Evolutionary conservation across 2,888 invertebrate genomes (phyloP), one percentile per base, ranked within the genome.

Genomic region (Pollenia griseotomentosa): DNA sequence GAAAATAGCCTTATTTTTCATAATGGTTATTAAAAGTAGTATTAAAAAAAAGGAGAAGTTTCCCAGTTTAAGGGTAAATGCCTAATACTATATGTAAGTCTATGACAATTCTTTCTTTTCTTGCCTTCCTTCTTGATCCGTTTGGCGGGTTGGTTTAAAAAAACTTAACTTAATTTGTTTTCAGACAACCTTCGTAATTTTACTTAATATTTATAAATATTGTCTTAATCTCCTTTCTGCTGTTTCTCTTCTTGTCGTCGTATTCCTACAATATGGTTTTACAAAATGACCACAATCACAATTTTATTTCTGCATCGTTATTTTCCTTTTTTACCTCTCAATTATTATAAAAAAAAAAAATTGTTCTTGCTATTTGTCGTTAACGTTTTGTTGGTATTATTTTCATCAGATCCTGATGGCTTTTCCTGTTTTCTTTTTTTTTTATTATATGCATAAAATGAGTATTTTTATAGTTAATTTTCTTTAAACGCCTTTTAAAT

Each of bases 401-500:
- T 63, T 63, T 12, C 63, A 16, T 46, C 46, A 48, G 66, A n/a
- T 66, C 46, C 73, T 55, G 51, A n/a, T 68, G 14, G n/a, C 40
- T 33, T 53, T 44, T 53, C n/a, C 23, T 12, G n/a, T 16, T 74
- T 33, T 23, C 23, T 16, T 59, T 46, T 73, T 16, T 59, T 46
- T 73, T 73, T n/a, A 10, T 73, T 23, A 1, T 46, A 11, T 59
- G 10, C 5, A 55, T 44, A 57, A 57, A 57, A 12, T 63, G 40
- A 16, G n/a, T 71, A 16, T 55, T 53, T 59, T 68, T 51, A 68
- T 40, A 68, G 68, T 68, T 51, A 68, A 68, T 68, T 71, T 71
- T 55, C 53, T 73, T 74, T 63, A 63, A 75, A 75, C 48, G 16
- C 19, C 61, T 48, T 61, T 61, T 61, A 75, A 75, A 75, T 74